Conservation (phyloP, 2,113 vertebrate species). For the Empidonax traillii region DNA sequence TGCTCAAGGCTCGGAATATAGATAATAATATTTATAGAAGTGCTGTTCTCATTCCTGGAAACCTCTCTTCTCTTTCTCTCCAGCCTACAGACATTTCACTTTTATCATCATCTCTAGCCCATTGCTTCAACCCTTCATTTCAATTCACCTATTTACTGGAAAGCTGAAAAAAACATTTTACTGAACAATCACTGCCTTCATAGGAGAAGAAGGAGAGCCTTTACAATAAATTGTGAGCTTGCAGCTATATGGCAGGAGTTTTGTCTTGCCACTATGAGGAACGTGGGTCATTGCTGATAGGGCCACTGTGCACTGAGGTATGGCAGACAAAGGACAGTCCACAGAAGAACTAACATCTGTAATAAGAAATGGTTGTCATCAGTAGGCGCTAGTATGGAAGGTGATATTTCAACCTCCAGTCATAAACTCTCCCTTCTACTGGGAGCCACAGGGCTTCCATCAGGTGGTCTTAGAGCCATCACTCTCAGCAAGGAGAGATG, state of each 20-base stretch:
- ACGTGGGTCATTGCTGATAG: fast-evolving
- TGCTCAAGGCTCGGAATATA: neutral
- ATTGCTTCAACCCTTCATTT: neutral
- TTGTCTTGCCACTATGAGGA: neutral
- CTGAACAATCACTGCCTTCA: neutral
- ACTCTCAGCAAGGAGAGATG: neutral
- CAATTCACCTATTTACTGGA: neutral
- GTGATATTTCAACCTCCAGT: neutral
- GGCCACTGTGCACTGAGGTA: neutral
- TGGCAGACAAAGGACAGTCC: neutral
- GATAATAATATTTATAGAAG: neutral
- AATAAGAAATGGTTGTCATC: neutral
- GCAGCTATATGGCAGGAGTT: neutral
- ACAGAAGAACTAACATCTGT: neutral
- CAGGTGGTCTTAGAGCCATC: neutral
- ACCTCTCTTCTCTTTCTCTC: neutral
- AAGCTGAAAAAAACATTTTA: neutral
- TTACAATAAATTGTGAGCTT: neutral
- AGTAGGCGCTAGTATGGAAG: neutral
- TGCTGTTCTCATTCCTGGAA: neutral
- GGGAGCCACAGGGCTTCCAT: neutral
- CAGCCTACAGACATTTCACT: neutral
- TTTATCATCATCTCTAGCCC: neutral
- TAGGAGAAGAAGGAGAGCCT: neutral
- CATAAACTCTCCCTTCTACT: neutral